Conservation (phyloP, 2,113 vertebrate genomes). For the Ursus arctos region DNA sequence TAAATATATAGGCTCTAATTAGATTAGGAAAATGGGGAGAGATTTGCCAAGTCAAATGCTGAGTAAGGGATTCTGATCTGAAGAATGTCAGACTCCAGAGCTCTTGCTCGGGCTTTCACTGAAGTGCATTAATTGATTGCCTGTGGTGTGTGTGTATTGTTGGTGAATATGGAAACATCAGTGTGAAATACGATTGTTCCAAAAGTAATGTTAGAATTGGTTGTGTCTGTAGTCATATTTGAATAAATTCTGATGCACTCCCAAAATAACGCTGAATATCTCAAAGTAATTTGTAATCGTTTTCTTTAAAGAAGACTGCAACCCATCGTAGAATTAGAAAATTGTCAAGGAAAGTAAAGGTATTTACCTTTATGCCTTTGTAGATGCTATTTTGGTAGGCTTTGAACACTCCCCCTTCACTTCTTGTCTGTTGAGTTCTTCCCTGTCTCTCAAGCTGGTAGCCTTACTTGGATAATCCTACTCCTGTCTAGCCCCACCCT, state of each 20-base stretch:
- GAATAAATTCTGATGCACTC: neutral
- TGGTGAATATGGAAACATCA: slow-evolving; percentile 34
- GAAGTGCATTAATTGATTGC: neutral
- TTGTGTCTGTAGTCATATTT: neutral
- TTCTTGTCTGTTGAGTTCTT: neutral
- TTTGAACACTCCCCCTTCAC: neutral
- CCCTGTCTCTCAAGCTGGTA: neutral
- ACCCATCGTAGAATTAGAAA: neutral
- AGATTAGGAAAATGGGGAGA: slow-evolving; percentile 2
- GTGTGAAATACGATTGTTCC: neutral
- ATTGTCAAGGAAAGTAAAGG: neutral
- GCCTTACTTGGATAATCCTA: neutral
- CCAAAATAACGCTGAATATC: neutral
- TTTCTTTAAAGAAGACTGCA: neutral
- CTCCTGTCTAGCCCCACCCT: neutral
- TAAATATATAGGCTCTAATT: neutral
- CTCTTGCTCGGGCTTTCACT: neutral
- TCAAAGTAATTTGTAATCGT: neutral
- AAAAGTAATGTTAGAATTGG: slow-evolving; percentile 50
- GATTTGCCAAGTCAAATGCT: neutral
- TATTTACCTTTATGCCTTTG: neutral
- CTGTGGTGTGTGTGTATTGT: neutral
- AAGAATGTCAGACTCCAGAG: neutral
- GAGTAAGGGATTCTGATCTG: neutral
- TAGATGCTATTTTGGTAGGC: neutral